Evolutionary conservation across 2,888 invertebrate species (phyloP).

Genomic region (Mythimna albipuncta): DNA sequence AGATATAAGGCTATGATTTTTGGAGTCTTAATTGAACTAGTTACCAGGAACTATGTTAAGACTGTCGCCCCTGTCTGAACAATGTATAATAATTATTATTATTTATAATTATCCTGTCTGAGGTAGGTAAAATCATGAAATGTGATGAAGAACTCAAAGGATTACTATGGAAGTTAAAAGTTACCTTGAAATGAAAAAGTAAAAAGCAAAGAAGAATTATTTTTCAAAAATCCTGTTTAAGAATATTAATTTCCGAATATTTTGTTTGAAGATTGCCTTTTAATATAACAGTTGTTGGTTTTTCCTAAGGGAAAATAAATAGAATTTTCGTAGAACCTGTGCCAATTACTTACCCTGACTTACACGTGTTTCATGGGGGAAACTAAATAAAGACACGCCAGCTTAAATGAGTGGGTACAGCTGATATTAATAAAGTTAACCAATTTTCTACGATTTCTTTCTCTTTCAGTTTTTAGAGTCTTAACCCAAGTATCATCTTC

Average conservation of each 20-base stretch:
- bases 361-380: slow-evolving; percentile 1
- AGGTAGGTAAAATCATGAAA: neutral
- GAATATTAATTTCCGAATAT: neutral
- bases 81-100: too few relatives aligned
- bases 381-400: neutral
- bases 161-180: neutral
- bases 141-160: slow-evolving; percentile 15
- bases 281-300: neutral
- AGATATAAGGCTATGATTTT: too few relatives aligned
- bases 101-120: neutral
- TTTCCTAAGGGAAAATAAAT: neutral
- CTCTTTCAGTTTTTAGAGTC: neutral
- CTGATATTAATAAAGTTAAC: neutral
- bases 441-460: neutral
- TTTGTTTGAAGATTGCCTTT: neutral
- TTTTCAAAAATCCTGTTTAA: neutral
- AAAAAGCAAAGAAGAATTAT: neutral
- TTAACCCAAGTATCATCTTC: too few relatives aligned
- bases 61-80: too few relatives aligned
- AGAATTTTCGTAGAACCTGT: neutral
- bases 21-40: too few relatives aligned
- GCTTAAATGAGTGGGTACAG: neutral
- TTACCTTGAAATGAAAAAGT: neutral
- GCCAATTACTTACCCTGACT: neutral
- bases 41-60: too few relatives aligned